Conservation (phyloP, 2,888 invertebrate species). For the Thysanoteuthis rhombus region DNA sequence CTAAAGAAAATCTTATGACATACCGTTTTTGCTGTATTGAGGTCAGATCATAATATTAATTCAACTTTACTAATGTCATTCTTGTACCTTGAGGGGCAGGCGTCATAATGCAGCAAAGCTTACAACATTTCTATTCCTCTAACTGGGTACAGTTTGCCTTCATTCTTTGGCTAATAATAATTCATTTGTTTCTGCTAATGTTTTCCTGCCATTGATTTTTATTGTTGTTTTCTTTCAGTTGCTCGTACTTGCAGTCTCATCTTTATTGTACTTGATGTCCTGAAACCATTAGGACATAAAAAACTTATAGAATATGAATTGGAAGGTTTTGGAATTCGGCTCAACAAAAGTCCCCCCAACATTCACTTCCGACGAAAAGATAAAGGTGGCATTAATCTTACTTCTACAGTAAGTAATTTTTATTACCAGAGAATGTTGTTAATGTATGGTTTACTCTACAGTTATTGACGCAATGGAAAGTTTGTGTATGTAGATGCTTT, state of each 20-base stretch:
- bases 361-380: conserved; percentile 96
- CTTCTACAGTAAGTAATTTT: conserved; percentile 55
- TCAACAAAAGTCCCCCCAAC: conserved; percentile 95
- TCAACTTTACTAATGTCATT: too few relatives aligned
- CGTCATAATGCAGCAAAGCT: too few relatives aligned
- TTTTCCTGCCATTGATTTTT: background rate
- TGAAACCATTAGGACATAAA: conserved; percentile 97
- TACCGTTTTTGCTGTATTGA: too few relatives aligned
- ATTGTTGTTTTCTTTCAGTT: conserved; percentile 71
- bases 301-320: conserved; percentile 95
- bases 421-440: too few relatives aligned
- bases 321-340: conserved; percentile 96
- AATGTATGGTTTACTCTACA: background rate
- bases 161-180: too few relatives aligned
- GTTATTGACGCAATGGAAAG: too few relatives aligned
- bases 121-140: too few relatives aligned
- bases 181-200: background rate
- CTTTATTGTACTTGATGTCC: conserved; percentile 95
- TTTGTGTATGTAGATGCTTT: too few relatives aligned
- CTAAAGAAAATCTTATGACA: too few relatives aligned
- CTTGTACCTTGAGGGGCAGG: too few relatives aligned
- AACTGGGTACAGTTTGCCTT: too few relatives aligned
- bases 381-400: conserved; percentile 95
- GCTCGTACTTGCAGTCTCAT: conserved; percentile 97
- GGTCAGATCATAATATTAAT: too few relatives aligned